phyloP scores from a whole-genome alignment of 2,113 vertebrate genomes.

The Crotalus horridus region DNA sequence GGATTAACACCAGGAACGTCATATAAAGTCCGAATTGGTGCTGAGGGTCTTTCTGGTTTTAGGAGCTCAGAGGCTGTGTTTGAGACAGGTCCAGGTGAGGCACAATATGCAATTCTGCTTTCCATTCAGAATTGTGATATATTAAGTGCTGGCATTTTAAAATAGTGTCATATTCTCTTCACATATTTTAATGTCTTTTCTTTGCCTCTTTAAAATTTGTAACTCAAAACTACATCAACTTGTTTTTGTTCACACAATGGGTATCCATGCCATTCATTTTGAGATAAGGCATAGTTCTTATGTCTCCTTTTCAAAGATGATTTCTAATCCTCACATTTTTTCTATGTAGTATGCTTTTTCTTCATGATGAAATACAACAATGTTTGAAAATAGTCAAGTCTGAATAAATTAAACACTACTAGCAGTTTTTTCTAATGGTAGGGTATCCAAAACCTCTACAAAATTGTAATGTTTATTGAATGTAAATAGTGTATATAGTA shows the following conservation, averaged over 20 bases:
- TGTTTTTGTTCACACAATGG: slow-evolving; percentile 15
- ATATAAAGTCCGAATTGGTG: slow-evolving; percentile 91
- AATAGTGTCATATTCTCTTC: slow-evolving; percentile 31
- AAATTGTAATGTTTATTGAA: not conserved
- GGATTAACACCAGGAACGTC: slow-evolving; percentile 88
- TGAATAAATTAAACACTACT: not conserved
- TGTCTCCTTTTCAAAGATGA: slow-evolving; percentile 9
- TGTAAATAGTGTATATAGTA: slow-evolving; percentile 4
- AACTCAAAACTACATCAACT: slow-evolving; percentile 4
- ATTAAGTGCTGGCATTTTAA: slow-evolving; percentile 29
- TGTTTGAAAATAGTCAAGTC: not conserved
- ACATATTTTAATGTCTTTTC: slow-evolving; percentile 32
- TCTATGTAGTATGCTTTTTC: not conserved
- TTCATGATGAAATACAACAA: not conserved
- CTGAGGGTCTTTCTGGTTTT: slow-evolving; percentile 81
- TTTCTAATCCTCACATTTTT: not conserved
- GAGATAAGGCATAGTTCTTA: slow-evolving; percentile 14
- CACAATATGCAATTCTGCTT: slow-evolving; percentile 50
- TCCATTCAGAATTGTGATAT: slow-evolving; percentile 11
- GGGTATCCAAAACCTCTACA: not conserved
- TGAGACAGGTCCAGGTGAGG: slow-evolving; percentile 95
- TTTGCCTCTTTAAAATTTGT: not conserved
- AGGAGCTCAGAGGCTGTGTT: slow-evolving; percentile 84
- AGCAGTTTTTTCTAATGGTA: not conserved
- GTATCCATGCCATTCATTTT: slow-evolving; percentile 26